Evolutionary conservation across 1,140 invertebrate genomes (phyloP), one percentile per base, ranked within the genome.

Genomic region (Bombus fervidus): DNA sequence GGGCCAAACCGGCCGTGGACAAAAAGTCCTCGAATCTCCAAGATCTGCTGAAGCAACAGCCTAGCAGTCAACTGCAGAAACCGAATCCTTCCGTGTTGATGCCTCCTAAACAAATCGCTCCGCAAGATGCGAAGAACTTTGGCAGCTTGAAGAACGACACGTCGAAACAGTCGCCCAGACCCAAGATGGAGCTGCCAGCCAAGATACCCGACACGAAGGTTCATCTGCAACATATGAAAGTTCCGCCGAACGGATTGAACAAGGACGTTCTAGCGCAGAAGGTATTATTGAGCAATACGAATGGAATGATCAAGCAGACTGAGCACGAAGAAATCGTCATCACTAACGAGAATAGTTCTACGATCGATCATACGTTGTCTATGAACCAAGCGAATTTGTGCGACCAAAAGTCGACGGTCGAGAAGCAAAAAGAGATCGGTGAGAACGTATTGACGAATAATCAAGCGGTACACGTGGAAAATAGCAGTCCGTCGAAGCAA

Each of bases 101-200:
- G 28, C 43, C 90, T 1, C 37, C 86, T 15, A 93, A 91, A 39
- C 92, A 92, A 37, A 76, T 89, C 34, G 47, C 18, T 3, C 28
- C 82, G n/a, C 92, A 91, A 34, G 93, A 93, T 22, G 15, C 76
- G 3, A 93, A 92, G 77, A 91, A 74, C 39, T 15, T 82, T 0
- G 57, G 22, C 8, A 66, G 59, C 6, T 15, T 47, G 53, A 93
- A 86, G 57, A 91, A 86, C 74, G 39, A 31, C 1, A 8, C 74
- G 31, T 72, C 64, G 18, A 93, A 92, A 73, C 81, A 84, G 31
- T 86, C 91, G 71, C 89, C 91, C 31, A 91, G 93, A 85, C 87
- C 90, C n/a, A 95, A 93, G 80, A 93, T 92, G 89, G 94, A 95
- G 53, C 86, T 94, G 57, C 92, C 93, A 9, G 91, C 89, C 12